Percentiles rank a stretch among this genome's conserved stretches.
Conservation (phyloP, 2,797 vertebrate species). For the Sciurus vulgaris region DNA sequence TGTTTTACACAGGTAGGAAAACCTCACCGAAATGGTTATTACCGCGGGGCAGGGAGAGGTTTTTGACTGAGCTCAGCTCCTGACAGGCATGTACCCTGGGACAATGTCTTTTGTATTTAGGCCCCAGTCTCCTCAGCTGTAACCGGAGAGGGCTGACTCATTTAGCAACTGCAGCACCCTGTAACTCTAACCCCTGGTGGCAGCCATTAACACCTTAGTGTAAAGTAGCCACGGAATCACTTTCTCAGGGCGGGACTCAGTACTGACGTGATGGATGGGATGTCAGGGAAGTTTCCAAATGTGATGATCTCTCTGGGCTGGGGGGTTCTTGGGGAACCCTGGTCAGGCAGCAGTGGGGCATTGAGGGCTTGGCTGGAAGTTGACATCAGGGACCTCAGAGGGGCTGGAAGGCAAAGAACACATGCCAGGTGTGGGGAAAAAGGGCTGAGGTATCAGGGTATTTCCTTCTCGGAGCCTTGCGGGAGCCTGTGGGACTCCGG, state of each 20-base stretch:
- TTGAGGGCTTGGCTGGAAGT: not conserved
- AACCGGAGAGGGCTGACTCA: not conserved
- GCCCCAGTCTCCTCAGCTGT: not conserved
- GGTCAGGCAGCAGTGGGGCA: not conserved
- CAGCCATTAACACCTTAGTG: not conserved
- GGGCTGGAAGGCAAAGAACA: not conserved
- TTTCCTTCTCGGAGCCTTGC: too few species aligned
- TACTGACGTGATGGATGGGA: not conserved
- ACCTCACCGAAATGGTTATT: not conserved
- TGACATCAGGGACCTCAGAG: not conserved
- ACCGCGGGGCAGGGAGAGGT: fast-evolving
- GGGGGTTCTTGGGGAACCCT: not conserved
- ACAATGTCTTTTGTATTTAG: too few species aligned
- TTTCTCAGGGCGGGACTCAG: not conserved
- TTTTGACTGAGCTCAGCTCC: not conserved
- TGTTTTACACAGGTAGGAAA: fast-evolving
- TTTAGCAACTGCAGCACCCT: not conserved
- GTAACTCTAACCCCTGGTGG: not conserved
- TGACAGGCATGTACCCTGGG: fast-evolving
- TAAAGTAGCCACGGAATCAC: not conserved
- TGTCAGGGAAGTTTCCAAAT: not conserved
- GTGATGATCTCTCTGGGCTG: too few species aligned
- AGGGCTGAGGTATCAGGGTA: fast-evolving
- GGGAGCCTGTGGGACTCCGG: not conserved
- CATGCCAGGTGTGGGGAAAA: not conserved